These are phyloP conservation scores for Anomalospiza imberbis DNA, from an alignment of 2,797 vertebrate genomes.

Conservation along the genomic window DNA sequence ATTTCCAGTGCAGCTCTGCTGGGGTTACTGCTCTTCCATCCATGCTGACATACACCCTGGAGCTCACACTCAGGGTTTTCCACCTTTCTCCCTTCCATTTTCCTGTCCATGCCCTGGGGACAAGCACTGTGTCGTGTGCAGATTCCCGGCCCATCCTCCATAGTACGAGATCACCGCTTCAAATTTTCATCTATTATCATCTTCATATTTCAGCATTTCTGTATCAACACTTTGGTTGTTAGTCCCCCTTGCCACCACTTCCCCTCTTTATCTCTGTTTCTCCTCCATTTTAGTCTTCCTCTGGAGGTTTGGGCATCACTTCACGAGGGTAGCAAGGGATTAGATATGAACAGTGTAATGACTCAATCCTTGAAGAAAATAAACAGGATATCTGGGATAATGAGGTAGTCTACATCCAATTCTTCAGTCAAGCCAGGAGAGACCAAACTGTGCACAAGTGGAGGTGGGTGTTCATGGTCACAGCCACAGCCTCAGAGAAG, in stretches of 20 bases:
- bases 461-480: neutral
- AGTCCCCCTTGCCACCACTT: neutral
- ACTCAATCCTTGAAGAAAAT: neutral
- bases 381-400: neutral
- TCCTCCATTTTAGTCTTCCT: neutral
- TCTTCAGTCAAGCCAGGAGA: neutral
- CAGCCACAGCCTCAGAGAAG: neutral
- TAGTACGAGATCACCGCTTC: neutral
- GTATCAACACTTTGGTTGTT: neutral
- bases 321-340: neutral
- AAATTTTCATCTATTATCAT: neutral
- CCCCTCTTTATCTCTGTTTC: neutral
- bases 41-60: fast-evolving
- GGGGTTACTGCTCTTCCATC: neutral
- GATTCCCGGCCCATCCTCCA: neutral
- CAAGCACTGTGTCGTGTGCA: neutral
- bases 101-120: neutral
- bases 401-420: neutral
- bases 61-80: neutral
- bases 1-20: neutral
- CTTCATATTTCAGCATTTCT: neutral
- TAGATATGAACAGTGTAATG: neutral
- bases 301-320: neutral
- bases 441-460: neutral
- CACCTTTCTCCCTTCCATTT: neutral